Evolutionary conservation across 2,113 vertebrate genomes (phyloP), one percentile per base, ranked within the genome.

Genomic region (Columbina picui): DNA sequence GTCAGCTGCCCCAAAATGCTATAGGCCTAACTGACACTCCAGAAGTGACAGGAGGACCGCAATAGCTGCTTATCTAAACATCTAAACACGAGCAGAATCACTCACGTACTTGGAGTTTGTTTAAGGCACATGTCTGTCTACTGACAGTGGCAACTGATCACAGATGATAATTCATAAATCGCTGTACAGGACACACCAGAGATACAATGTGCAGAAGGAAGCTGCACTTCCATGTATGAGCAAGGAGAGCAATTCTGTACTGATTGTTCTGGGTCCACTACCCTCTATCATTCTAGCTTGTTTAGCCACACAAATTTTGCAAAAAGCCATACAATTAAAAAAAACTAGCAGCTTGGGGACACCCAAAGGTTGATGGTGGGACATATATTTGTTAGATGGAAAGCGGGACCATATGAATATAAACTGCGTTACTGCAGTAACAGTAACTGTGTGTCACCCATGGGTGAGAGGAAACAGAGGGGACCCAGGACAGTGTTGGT

Each of bases 381-480:
- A 14, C 4, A 29, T 14, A 55, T 0, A 11, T 61, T 61, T 81
- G 29, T 25, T 26, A 41, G 68, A 18, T 1, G 1, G 47, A 68
- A 75, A 69, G 53, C 0, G 0, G 34, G 39, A 29, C 21, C 8
- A 16, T 26, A 68, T 2, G 61, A 67, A 20, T 0, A 1, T 50
- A 20, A 69, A 36, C 1, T 11, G 6, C 43, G 20, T 34, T 34
- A 34, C 45, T 49, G 21, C 25, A 18, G 56, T 50, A 29, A n/a
- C n/a, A n/a, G n/a, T n/a, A n/a, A n/a, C 29, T 32, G n/a, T 6
- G 27, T 71, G 57, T 59, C 10, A 25, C n/a, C 20, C 21, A 29
- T 34, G 14, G 27, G 23, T 52, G 38, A 32, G 18, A 50, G 10
- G 6, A 38, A 29, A 39, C 2, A 12, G 32, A 9, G 4, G 12